phyloP scores from a whole-genome alignment of 2,888 invertebrate genomes.

The Phaonia tiefii region DNA sequence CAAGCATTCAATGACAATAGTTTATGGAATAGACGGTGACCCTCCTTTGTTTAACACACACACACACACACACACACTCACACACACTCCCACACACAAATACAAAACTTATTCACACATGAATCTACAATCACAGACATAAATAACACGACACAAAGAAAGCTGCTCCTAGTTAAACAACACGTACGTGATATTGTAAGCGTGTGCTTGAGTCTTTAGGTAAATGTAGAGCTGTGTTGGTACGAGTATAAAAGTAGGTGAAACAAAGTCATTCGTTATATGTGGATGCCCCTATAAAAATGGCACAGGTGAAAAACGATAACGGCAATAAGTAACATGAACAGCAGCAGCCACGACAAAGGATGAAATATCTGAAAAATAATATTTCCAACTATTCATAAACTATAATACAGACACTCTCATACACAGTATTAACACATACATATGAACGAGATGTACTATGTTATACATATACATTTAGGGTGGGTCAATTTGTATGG shows the following conservation, averaged over 20 bases:
- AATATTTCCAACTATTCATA: constrained; percentile 13
- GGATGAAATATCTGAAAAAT: constrained; percentile 3
- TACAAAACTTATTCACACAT: background rate
- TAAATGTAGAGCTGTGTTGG: too few relatives aligned
- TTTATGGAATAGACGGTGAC: background rate
- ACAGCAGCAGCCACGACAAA: background rate
- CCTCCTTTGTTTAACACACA: background rate
- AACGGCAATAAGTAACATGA: background rate
- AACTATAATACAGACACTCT: background rate
- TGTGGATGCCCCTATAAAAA: background rate
- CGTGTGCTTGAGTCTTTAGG: too few relatives aligned
- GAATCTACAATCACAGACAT: background rate
- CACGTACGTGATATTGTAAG: background rate
- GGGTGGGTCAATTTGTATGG: too few relatives aligned
- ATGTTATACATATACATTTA: too few relatives aligned
- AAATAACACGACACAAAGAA: background rate
- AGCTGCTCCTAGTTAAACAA: background rate
- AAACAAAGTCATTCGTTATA: background rate
- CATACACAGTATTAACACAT: background rate
- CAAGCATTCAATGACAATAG: background rate
- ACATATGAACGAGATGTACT: background rate
- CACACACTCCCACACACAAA: background rate
- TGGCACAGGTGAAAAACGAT: background rate
- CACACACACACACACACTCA: background rate
- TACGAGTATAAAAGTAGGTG: background rate